These are phyloP conservation scores for Triplophysa dalaica DNA, from an alignment of 2,113 vertebrate genomes.

Conservation along the genomic window DNA sequence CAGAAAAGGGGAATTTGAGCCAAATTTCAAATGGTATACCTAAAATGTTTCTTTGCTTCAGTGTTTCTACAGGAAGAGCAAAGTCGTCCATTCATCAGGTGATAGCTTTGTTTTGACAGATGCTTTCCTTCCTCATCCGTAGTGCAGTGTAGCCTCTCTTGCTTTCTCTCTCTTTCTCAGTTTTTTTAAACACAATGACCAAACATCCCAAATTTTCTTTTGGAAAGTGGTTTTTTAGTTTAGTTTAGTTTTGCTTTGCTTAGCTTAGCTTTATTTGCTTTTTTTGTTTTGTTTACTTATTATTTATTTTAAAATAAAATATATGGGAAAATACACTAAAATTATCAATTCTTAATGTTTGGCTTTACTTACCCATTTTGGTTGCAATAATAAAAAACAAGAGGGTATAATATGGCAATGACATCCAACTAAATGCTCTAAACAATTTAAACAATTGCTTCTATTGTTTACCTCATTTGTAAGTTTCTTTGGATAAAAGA, in stretches of 20 bases:
- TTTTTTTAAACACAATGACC: background rate
- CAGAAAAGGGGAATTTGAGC: conserved; percentile 27
- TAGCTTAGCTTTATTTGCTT: no score
- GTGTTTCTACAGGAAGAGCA: background rate
- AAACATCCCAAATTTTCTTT: no score
- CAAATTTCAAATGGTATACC: background rate
- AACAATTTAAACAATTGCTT: no score
- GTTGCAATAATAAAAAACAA: background rate
- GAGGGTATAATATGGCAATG: background rate
- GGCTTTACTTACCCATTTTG: no score
- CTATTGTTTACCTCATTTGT: no score
- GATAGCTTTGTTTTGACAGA: conserved; percentile 22
- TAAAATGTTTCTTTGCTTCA: background rate
- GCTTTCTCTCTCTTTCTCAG: no score
- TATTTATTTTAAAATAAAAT: no score
- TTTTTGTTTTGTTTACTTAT: no score
- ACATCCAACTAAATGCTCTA: background rate
- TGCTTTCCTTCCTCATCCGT: conserved; percentile 26
- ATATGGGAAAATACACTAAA: no score
- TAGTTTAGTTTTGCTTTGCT: background rate
- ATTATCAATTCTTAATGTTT: no score
- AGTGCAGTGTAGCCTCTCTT: background rate
- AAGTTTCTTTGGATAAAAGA: no score
- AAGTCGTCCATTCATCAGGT: background rate
- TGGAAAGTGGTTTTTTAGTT: background rate